Conservation (phyloP, 2,888 invertebrate genomes). For the Sepiola atlantica region DNA sequence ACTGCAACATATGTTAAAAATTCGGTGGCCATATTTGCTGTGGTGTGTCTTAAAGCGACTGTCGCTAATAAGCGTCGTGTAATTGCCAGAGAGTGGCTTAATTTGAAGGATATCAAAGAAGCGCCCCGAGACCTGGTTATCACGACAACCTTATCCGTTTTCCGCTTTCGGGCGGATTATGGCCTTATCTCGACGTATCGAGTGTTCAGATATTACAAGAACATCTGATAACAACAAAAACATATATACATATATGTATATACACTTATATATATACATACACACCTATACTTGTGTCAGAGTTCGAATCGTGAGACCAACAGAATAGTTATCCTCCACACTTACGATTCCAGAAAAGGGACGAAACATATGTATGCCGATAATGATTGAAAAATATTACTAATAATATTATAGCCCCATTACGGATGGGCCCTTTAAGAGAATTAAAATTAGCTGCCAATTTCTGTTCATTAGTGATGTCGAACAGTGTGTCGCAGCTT, state of each 20-base stretch:
- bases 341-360: not conserved
- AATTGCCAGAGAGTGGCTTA: not conserved
- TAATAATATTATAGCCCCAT: too few species aligned
- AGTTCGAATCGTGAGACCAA: too few species aligned
- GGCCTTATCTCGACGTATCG: not conserved
- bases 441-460: too few species aligned
- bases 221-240: not conserved
- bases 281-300: too few species aligned
- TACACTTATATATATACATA: not conserved
- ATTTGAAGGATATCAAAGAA: not conserved
- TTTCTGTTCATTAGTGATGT: too few species aligned
- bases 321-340: not conserved
- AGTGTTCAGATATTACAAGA: not conserved
- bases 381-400: not conserved
- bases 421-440: too few species aligned
- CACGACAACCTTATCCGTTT: not conserved
- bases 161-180: not conserved
- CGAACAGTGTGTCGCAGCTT: too few species aligned
- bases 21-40: not conserved
- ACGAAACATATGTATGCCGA: not conserved
- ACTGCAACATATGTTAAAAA: not conserved
- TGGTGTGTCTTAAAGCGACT: not conserved
- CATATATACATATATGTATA: slow-evolving; percentile 2
- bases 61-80: not conserved
- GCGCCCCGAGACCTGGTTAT: not conserved